Base-by-base conservation (phyloP, 2,797 vertebrate species). In the Ambastaia sidthimunki region DNA sequence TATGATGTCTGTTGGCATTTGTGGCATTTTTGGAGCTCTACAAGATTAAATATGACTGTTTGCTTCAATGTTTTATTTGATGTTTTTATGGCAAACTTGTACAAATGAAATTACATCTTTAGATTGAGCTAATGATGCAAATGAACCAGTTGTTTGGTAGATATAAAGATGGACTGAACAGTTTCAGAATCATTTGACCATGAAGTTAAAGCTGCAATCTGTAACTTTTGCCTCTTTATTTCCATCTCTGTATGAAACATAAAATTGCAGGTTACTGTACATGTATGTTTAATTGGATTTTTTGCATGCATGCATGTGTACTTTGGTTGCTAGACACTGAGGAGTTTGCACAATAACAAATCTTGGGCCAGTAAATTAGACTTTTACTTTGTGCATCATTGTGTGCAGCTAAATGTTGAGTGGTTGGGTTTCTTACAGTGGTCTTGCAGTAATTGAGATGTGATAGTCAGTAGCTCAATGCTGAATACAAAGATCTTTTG, bases 271-370 rank as follows among this genome's bases (percentile, higher is more conserved):
- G 41, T 44, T 44, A 44, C 41, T 10, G 9, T 10, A 44, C 10
- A 11, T 44, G 41, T 11, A 44, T 44, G 37, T 41, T 41, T 9
- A 28, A 2, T 28, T 28, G 28, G 28, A 28, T 28, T 28, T 28
- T 28, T 4, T 28, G 28, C 2, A 4, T 86, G 86, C 87, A 90
- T 25, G 55, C 55, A 25, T 25, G 11, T 54, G 16, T 18, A 18
- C 50, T 54, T n/a, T n/a, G 0, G 19, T 2, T 19, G 52, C 1
- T 19, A 19, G n/a, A 55, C 7, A 19, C 52, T 1, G 18, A 18
- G 50, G 16, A 15, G 47, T 48, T 48, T 11, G 0, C 15, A 48
- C 28, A 28, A n/a, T n/a, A n/a, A n/a, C n/a, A n/a, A n/a, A n/a
- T n/a, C n/a, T n/a, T n/a, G 47, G 47, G 15, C 69, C 31, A 70